Base-by-base conservation (phyloP, 2,888 invertebrate species). In the Netelia melanura region DNA sequence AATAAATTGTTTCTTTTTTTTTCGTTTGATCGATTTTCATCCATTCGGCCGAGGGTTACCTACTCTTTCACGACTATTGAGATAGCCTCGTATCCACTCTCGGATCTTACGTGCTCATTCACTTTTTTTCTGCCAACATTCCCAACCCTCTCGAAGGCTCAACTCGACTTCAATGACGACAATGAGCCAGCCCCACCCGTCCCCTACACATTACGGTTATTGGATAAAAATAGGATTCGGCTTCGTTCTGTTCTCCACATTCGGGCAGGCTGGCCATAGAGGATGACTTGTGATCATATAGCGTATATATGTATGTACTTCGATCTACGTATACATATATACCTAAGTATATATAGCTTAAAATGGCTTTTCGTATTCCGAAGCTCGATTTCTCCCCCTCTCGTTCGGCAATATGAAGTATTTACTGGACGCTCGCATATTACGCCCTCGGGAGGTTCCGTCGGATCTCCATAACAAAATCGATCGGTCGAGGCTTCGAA, bases 401-500 rank as follows among this genome's bases (percentile, higher is more conserved):
- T 14, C 43, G 68, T 54, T 75, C 62, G 72, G 83, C 84, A 86
- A 86, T 89, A 89, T 87, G 89, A 89, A 89, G 88, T 90, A 90
- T 90, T 89, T 89, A 89, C 87, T 88, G 88, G 80, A 83, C 86
- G 84, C 74, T 83, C 87, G 87, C 88, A 87, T 89, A 88, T 87
- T 87, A 86, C 86, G 70, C 84, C 82, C 83, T 62, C 68, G 87
- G 86, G 88, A 83, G 76, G 79, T 72, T 68, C 82, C 75, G 30
- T 62, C 79, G 84, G 86, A 89, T 89, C 86, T 87, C 86, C 87
- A 88, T 86, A 89, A 90, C 87, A 86, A 86, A 89, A 90, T 89
- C 89, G 90, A 89, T 89, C 87, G 85, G 84, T 52, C 71, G 81
- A 85, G 88, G 89, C 86, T 82, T 70, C 64, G 56, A 81, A 64